These are phyloP conservation scores for Elephas maximus DNA, from an alignment of 2,113 vertebrate species.

Conservation along the genomic window DNA sequence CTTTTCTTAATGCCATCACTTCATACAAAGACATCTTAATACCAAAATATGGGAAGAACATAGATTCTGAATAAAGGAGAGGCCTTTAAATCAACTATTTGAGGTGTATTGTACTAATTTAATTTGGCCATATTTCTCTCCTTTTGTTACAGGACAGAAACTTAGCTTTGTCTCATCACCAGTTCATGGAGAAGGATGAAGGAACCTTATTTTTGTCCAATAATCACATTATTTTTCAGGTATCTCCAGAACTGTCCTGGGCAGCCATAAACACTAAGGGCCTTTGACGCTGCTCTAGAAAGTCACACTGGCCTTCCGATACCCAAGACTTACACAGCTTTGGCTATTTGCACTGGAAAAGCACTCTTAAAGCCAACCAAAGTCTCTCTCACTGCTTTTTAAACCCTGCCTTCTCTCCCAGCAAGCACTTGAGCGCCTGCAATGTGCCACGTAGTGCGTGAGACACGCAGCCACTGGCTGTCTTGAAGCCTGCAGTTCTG, in stretches of 20 bases:
- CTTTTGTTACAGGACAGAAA: background rate
- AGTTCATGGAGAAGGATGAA: background rate
- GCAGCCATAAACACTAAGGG: background rate
- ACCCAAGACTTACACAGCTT: background rate
- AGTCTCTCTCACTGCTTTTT: background rate
- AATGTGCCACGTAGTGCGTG: too few relatives aligned
- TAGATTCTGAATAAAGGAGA: constrained; percentile 13
- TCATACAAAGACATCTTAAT: constrained; percentile 32
- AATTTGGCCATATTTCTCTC: background rate
- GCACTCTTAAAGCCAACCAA: background rate
- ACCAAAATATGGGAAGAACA: background rate
- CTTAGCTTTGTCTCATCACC: background rate
- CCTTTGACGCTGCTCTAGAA: background rate
- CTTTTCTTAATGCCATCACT: background rate
- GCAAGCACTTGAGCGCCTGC: background rate
- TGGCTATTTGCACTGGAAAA: background rate
- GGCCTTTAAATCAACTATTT: background rate
- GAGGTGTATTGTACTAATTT: background rate
- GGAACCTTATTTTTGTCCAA: background rate
- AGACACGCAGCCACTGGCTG: background rate
- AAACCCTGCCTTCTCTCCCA: background rate
- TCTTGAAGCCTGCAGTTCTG: background rate
- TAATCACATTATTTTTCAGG: background rate
- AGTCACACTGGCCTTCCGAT: background rate
- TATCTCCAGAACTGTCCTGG: background rate